phyloP scores from a whole-genome alignment of 2,797 vertebrate species.

The Sebastiscus tertius region DNA sequence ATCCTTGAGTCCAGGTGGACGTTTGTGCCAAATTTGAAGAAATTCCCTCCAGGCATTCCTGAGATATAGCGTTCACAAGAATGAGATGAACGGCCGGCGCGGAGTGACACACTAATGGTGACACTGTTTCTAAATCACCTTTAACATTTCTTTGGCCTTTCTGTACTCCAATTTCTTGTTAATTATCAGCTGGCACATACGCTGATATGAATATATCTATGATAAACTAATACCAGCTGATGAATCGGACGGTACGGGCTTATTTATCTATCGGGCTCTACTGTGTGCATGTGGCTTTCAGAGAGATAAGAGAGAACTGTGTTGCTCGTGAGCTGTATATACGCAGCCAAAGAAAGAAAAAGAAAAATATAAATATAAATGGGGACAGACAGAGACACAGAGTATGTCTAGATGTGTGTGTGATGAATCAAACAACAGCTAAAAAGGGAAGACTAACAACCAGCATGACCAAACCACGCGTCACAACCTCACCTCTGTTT shows the following conservation, averaged over 20 bases:
- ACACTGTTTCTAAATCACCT: not conserved
- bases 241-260: not conserved
- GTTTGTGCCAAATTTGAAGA: no score
- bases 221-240: not conserved
- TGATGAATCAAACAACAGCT: not conserved
- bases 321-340: not conserved
- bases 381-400: not conserved
- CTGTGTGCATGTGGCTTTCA: not conserved
- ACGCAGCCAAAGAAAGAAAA: not conserved
- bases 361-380: no score
- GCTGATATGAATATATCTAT: not conserved
- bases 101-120: no score
- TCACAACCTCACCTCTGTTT: not conserved
- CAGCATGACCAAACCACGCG: not conserved
- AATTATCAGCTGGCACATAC: not conserved
- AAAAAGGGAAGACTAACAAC: not conserved
- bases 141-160: not conserved
- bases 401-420: not conserved
- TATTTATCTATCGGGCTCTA: no score
- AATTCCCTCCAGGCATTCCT: no score
- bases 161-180: not conserved
- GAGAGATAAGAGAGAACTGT: not conserved
- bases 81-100: no score
- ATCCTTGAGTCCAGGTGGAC: no score
- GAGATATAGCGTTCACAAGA: no score